phyloP scores from a whole-genome alignment of 1,140 invertebrate genomes.

The Stegodyphus mimosarum region DNA sequence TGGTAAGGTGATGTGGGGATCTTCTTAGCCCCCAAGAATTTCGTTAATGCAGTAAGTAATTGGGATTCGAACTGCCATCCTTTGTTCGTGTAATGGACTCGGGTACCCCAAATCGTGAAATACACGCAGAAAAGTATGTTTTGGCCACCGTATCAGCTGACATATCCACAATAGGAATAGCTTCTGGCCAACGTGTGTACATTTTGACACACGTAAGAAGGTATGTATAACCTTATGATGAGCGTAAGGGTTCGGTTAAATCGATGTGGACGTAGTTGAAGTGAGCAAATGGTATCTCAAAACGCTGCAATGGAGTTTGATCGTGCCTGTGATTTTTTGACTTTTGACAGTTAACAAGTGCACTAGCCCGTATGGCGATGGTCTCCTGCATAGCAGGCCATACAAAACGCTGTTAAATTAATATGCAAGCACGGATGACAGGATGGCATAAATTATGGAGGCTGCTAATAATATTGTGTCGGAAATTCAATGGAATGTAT shows the following conservation, averaged over 20 bases:
- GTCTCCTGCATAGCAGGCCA: not conserved
- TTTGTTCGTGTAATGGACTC: no score
- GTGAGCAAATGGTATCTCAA: no score
- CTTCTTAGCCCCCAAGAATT: not conserved
- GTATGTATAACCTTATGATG: not conserved
- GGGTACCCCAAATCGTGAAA: no score
- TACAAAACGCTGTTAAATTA: no score
- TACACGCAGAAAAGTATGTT: no score
- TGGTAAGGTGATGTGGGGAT: not conserved
- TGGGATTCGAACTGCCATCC: not conserved
- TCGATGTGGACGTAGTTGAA: no score
- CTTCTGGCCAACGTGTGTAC: not conserved
- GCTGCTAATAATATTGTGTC: not conserved
- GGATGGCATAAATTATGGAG: not conserved
- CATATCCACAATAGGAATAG: not conserved
- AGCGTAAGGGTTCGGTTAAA: not conserved
- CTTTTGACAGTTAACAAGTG: not conserved
- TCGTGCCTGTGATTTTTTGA: not conserved
- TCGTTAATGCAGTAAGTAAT: not conserved
- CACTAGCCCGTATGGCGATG: not conserved
- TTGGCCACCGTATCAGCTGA: no score
- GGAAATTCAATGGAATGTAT: not conserved
- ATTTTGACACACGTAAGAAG: not conserved
- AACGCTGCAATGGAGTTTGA: not conserved
- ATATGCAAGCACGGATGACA: no score